Evolutionary conservation across 2,113 vertebrate species (phyloP).

Genomic region (Girardinichthys multiradiatus): DNA sequence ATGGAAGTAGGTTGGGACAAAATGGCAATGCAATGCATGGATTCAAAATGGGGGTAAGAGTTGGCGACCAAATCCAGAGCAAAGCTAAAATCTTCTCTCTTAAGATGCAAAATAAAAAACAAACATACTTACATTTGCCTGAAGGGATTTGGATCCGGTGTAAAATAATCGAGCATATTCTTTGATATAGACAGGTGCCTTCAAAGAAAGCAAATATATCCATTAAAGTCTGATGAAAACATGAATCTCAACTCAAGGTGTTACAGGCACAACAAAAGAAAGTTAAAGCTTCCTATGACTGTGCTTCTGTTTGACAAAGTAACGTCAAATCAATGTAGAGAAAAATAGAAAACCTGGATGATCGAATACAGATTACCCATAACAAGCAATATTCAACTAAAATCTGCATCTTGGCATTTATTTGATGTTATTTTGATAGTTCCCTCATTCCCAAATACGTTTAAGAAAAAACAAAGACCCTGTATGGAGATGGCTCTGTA

Average conservation of each 20-base stretch:
- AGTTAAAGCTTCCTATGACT: background rate
- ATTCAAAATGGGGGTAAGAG: background rate
- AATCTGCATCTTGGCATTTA: background rate
- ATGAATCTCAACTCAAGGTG: too few species aligned
- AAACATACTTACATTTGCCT: conserved; percentile 86
- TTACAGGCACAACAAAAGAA: background rate
- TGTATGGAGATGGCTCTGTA: background rate
- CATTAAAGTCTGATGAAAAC: background rate
- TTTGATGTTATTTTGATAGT: background rate
- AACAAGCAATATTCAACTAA: background rate
- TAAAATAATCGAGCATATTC: conserved; percentile 88
- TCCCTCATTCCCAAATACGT: too few species aligned
- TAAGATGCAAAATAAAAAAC: background rate
- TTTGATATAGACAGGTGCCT: conserved; percentile 92
- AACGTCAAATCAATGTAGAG: too few species aligned
- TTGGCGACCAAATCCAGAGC: background rate
- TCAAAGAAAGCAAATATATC: conserved; percentile 24
- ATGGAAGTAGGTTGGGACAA: too few species aligned
- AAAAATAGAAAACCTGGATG: background rate
- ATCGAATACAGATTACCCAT: background rate
- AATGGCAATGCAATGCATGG: too few species aligned
- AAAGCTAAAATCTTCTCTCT: background rate
- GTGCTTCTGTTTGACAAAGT: background rate
- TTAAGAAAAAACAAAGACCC: background rate
- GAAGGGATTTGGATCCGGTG: conserved; percentile 83